A percentile compares a stretch with the other conserved stretches of the same genome.
These are phyloP conservation scores for Ganaspis brasiliensis DNA, from an alignment of 2,888 invertebrate genomes.

Conservation along the genomic window DNA sequence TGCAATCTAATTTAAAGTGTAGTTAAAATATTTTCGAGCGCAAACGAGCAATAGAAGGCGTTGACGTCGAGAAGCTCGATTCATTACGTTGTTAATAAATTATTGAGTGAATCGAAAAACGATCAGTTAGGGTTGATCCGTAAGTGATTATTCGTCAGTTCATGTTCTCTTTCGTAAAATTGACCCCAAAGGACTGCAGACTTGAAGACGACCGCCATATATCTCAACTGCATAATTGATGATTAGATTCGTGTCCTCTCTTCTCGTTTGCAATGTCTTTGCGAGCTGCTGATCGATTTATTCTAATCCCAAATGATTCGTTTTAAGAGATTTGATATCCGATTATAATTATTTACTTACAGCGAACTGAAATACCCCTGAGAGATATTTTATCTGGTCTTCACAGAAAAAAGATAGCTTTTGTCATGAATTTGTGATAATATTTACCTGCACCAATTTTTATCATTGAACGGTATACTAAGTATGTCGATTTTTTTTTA, in stretches of 20 bases:
- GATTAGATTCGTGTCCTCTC: conserved; percentile 52
- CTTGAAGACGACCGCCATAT: conserved; percentile 67
- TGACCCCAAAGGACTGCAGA: conserved; percentile 74
- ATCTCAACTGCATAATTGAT: conserved; percentile 79
- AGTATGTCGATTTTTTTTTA: no score
- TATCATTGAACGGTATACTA: no score
- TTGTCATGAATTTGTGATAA: no score
- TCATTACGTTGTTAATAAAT: conserved; percentile 79
- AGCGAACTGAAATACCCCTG: background rate
- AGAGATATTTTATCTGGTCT: no score
- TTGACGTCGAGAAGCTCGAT: conserved; percentile 75
- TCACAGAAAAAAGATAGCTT: no score
- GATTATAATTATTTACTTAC: background rate
- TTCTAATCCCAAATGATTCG: conserved; percentile 20
- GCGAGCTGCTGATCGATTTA: conserved; percentile 1
- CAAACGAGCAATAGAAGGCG: conserved; percentile 62
- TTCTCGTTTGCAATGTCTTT: conserved; percentile 14
- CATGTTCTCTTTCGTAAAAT: conserved; percentile 74
- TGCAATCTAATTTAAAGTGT: no score
- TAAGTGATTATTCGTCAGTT: conserved; percentile 78
- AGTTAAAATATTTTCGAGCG: background rate
- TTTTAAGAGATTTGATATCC: background rate
- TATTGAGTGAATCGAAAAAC: conserved; percentile 68
- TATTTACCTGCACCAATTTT: no score
- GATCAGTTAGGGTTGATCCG: conserved; percentile 61